Evolutionary conservation across 2,113 vertebrate species (phyloP).

Genomic region (Ahaetulla prasina): DNA sequence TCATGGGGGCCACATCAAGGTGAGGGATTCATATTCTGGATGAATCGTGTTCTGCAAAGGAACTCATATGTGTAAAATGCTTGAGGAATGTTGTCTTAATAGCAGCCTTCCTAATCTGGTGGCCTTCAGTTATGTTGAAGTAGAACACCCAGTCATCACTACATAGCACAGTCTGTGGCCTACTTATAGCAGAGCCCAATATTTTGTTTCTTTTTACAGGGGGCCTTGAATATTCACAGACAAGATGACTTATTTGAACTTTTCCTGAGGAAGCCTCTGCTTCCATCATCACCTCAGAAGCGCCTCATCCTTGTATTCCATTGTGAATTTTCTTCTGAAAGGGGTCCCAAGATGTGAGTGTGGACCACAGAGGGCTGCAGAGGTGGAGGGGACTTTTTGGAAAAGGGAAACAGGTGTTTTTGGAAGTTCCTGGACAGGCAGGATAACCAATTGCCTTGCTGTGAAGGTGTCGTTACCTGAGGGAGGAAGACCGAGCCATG

Average conservation of each 20-base stretch:
- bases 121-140: not conserved
- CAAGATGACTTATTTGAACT: conserved; percentile 57
- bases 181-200: not conserved
- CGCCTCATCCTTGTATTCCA: conserved; percentile 66
- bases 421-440: not conserved
- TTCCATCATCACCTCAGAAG: conserved; percentile 41
- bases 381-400: not conserved
- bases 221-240: conserved; percentile 62
- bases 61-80: not conserved
- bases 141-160: not conserved
- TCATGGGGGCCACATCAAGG: conserved; percentile 67
- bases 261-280: conserved; percentile 56
- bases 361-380: not conserved
- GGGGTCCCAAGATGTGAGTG: conserved; percentile 65
- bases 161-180: not conserved
- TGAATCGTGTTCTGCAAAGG: not conserved
- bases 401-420: not conserved
- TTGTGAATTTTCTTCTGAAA: conserved; percentile 74
- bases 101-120: not conserved
- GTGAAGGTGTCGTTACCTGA: conserved; percentile 66
- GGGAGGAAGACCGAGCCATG: conserved; percentile 64
- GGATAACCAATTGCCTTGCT: conserved; percentile 2
- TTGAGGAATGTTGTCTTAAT: not conserved
- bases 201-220: conserved; percentile 42
- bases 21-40: conserved; percentile 24